phyloP scores from a whole-genome alignment of 2,113 vertebrate genomes.

The Ia io region DNA sequence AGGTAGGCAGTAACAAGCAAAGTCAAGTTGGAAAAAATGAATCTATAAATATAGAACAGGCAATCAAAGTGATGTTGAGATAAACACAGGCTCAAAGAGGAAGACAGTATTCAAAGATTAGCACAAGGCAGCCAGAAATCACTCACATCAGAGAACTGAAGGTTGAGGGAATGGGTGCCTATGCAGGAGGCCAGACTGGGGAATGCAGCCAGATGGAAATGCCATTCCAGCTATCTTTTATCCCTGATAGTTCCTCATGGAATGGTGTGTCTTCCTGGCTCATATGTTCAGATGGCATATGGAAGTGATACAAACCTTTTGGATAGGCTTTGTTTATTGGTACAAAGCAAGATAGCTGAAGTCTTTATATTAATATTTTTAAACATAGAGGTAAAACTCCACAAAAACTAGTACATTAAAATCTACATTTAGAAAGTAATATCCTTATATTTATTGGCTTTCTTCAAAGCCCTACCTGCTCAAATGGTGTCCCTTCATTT shows the following conservation, averaged over 20 bases:
- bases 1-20: neutral
- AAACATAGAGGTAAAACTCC: slow-evolving; percentile 41
- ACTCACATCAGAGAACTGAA: neutral
- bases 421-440: neutral
- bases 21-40: neutral
- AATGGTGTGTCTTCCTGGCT: slow-evolving; percentile 30
- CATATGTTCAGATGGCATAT: slow-evolving; percentile 19
- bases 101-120: neutral
- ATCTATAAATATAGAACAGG: neutral
- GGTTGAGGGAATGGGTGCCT: neutral
- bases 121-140: slow-evolving; percentile 16
- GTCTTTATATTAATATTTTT: slow-evolving; percentile 3
- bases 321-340: neutral
- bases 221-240: neutral
- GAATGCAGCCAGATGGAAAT: neutral
- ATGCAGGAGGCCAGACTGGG: neutral
- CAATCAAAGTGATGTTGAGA: slow-evolving; percentile 9
- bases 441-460: neutral
- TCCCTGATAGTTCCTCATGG: slow-evolving; percentile 7
- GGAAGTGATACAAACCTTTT: slow-evolving; percentile 56
- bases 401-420: neutral
- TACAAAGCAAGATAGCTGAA: slow-evolving; percentile 24
- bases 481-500: neutral
- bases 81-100: slow-evolving; percentile 1
- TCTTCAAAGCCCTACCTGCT: neutral